Base-by-base conservation (phyloP, 2,888 invertebrate species). In the Dilophus febrilis region DNA sequence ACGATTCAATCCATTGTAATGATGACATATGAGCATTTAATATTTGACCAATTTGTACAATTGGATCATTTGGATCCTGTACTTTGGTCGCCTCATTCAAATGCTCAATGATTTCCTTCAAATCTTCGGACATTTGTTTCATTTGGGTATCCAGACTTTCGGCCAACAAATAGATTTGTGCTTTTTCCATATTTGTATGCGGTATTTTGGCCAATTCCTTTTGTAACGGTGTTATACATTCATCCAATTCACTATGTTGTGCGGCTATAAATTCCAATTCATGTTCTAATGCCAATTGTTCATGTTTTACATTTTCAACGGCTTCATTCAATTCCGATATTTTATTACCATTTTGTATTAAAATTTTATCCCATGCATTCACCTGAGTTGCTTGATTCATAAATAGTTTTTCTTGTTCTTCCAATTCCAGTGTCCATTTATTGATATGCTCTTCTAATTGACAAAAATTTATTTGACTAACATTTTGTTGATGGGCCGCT, bases 11-110 rank as follows among this genome's bases (percentile, higher is more conserved):
- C 91, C 91, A 94, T 51, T 92, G 88, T 55, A 95, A 68, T 0
- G 91, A 90, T 35, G 88, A 90, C 82, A 92, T 92, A 57, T 95
- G 95, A 0, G 92, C 90, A 64, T 92, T 94, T 4, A 95, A 65
- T 46, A 95, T 92, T 48, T 86, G 83, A 2, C 88, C 83, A 48
- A 95, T 86, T 65, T 92, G 91, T 8, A 84, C 80, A 36, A 92
- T 80, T 0, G 92, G 92, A 64, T 92, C 91, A 46, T 77, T 77
- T 32, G 75, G 74, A 51, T 91, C 85, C 52, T 83, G 79, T 32
- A 75, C 74, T 50, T 82, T 75, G 54, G 85, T 88, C 0, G 83
- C 77, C 53, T 90, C 85, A 57, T 94, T 94, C 26, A 94, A 67
- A 56, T 91, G 87, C 53, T 92, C 90, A 41, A 95, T 90, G 10